Percentiles rank a stretch among this genome's conserved stretches.
Conservation (phyloP, 2,797 vertebrate genomes). For the Leptodactylus fallax region DNA sequence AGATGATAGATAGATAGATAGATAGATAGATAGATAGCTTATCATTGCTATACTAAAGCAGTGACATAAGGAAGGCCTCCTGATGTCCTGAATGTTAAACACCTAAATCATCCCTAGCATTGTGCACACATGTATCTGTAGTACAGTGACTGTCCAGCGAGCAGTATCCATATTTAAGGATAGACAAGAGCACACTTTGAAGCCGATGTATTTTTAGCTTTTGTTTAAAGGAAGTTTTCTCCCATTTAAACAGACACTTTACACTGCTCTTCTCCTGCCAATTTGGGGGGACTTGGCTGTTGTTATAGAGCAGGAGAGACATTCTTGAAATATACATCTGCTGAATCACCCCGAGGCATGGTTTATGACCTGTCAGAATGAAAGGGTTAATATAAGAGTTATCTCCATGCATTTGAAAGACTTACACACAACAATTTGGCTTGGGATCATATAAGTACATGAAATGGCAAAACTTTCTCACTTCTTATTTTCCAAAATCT, state of each 20-base stretch:
- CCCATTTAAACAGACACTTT: constrained; percentile 57
- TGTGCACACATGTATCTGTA: constrained; percentile 1
- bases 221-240: constrained; percentile 54
- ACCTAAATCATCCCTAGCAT: background rate
- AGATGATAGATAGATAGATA: no score
- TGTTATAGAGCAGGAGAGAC: constrained; percentile 26
- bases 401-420: background rate
- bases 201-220: constrained; percentile 58
- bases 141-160: constrained; percentile 6
- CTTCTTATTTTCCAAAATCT: background rate
- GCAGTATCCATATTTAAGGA: constrained; percentile 35
- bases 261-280: constrained; percentile 32
- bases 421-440: background rate
- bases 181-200: constrained; percentile 46
- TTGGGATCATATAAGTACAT: background rate
- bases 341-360: constrained; percentile 21
- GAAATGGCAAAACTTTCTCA: background rate
- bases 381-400: constrained; percentile 17
- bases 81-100: constrained; percentile 1
- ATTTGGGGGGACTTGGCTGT: constrained; percentile 36
- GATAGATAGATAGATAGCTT: no score
- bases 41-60: background rate
- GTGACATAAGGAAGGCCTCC: background rate
- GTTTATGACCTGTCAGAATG: background rate
- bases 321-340: constrained; percentile 30